These are phyloP conservation scores for Numenius arquata DNA, from an alignment of 2,113 vertebrate species.

Conservation along the genomic window DNA sequence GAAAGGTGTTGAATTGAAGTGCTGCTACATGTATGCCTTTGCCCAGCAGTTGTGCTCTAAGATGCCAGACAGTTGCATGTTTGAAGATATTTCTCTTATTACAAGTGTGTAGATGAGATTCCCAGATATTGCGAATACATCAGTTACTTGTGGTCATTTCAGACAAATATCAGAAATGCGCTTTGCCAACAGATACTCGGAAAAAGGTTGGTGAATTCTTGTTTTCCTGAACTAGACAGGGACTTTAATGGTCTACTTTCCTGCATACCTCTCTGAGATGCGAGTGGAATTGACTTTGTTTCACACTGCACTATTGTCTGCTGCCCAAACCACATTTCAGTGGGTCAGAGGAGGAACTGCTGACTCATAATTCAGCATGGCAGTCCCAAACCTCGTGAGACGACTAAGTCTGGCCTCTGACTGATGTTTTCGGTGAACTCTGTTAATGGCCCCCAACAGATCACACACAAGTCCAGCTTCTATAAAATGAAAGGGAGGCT, in stretches of 20 bases:
- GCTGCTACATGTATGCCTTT: neutral
- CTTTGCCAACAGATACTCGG: neutral
- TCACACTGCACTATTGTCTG: neutral
- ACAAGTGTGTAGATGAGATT: neutral
- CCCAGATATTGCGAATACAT: neutral
- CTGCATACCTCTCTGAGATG: neutral
- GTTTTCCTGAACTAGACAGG: neutral
- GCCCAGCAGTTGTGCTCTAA: neutral
- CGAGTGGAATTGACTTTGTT: neutral
- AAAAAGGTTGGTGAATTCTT: neutral
- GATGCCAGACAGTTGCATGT: neutral
- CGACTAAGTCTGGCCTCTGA: neutral
- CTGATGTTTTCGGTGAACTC: neutral
- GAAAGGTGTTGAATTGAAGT: neutral
- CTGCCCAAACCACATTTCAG: neutral
- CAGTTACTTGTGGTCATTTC: neutral
- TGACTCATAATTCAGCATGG: conserved; percentile 7
- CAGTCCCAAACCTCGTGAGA: neutral
- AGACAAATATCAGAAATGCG: neutral
- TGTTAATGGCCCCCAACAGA: neutral
- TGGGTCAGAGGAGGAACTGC: neutral
- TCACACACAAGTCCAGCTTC: neutral
- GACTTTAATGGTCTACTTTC: neutral
- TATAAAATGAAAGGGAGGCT: neutral
- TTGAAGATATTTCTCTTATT: neutral